A percentile compares a stretch with the other conserved stretches of the same genome.
These are phyloP conservation scores for Anolis apletophallus DNA, from an alignment of 2,797 vertebrate species.

Conservation along the genomic window DNA sequence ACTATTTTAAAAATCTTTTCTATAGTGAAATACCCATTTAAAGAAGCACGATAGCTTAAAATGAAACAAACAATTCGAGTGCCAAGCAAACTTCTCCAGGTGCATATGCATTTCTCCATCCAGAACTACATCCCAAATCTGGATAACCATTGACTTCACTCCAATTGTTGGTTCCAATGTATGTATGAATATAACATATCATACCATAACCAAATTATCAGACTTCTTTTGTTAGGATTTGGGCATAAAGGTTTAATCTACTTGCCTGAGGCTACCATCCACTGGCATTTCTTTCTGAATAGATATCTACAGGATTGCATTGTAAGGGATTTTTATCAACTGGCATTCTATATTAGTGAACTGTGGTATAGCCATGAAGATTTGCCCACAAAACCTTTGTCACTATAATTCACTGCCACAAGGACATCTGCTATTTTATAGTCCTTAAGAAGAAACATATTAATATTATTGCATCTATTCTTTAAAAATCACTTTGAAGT, in stretches of 20 bases:
- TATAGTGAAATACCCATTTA: not conserved
- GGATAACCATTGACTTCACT: not conserved
- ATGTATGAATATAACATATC: no score
- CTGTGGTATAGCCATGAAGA: not conserved
- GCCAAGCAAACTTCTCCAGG: no score
- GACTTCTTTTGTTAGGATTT: no score
- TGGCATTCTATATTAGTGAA: not conserved
- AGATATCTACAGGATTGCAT: not conserved
- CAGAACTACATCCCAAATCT: not conserved
- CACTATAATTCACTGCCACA: not conserved
- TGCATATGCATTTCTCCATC: not conserved
- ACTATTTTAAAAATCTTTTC: not conserved
- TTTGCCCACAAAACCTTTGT: not conserved
- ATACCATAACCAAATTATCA: no score
- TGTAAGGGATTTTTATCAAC: not conserved
- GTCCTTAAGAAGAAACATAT: not conserved
- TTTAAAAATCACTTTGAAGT: slow-evolving; percentile 1
- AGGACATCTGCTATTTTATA: not conserved
- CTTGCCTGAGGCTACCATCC: not conserved
- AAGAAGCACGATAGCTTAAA: not conserved
- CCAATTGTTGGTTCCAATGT: no score
- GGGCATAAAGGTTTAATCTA: not conserved
- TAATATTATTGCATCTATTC: not conserved
- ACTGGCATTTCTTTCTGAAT: not conserved
- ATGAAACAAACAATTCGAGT: not conserved